Evolutionary conservation across 35 echinoderm and acorn worm species (phyloP), one percentile per base, ranked within the genome.

Genomic region (Holothuria glaberrima): DNA sequence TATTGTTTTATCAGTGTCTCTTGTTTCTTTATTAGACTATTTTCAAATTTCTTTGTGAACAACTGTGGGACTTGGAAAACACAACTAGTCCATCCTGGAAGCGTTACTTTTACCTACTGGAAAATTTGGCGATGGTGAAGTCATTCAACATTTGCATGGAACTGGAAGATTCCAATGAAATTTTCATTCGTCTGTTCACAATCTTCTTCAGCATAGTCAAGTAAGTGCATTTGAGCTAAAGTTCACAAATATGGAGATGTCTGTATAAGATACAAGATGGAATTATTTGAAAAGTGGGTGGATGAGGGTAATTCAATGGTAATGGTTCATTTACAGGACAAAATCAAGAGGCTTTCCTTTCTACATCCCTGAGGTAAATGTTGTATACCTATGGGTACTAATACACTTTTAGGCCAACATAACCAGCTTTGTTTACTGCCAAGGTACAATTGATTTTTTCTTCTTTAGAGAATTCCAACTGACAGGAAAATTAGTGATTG

Each of bases 101-200:
- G 76, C 88, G 97, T 4, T 95, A 99, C 59, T 99, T 99, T 69
- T 99, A 99, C 68, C 91, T 99, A 4, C 75, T 99, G 66, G 97
- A 99, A 36, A 99, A 99, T 50, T 88, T 99, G 19, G 97, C 97
- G 22, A 99, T 99, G 97, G 97, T 99, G n/a, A 99, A 99, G 65
- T 99, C 97, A 17, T 99, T 90, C 88, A 99, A 99, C 46, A 99
- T 99, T 64, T 99, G 97, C 80, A 99, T 99, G 97, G 97, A 99
- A 79, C 88, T 99, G 88, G 91, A 92, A 29, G 93, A 95, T 75
- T 90, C 93, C 3, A 94, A 92, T 69, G 97, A 99, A 61, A 91
- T 99, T 54, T 99, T 99, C 75, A 83, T 94, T 9, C 90, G 92
- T 14, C 93, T 99, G 4, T 99, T 99, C 80, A 95, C 83, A 45